A percentile compares a stretch with the other conserved stretches of the same genome.
These are phyloP conservation scores for Callosobruchus maculatus DNA, from an alignment of 2,888 invertebrate genomes.

Conservation along the genomic window DNA sequence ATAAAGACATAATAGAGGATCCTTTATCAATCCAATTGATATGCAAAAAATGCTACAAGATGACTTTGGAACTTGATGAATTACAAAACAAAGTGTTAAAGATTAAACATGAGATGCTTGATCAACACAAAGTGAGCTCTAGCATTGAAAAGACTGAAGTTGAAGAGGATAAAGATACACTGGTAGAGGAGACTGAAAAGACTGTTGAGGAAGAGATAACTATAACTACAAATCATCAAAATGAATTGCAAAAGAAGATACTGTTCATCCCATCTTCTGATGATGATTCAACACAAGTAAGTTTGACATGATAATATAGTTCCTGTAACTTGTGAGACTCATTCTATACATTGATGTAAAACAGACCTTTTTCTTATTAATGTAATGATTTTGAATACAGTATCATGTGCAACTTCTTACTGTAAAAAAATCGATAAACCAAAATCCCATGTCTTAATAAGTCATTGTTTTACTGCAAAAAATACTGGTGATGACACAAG, in stretches of 20 bases:
- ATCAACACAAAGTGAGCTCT: slow-evolving; percentile 8
- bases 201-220: slow-evolving; percentile 19
- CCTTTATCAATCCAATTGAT: slow-evolving; percentile 56
- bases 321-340: not conserved
- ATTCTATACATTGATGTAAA: no score
- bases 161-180: slow-evolving; percentile 16
- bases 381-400: no score
- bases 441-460: no score
- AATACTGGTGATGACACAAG: no score
- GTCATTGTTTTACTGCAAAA: no score
- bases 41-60: slow-evolving; percentile 66
- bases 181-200: slow-evolving; percentile 17
- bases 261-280: slow-evolving; percentile 46
- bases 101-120: slow-evolving; percentile 53
- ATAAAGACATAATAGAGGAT: slow-evolving; percentile 52
- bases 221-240: slow-evolving; percentile 26
- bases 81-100: slow-evolving; percentile 52
- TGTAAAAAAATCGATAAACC: no score
- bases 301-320: not conserved
- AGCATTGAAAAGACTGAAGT: slow-evolving; percentile 38
- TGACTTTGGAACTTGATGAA: slow-evolving; percentile 61
- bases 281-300: slow-evolving; percentile 35
- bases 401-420: no score
- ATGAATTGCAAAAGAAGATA: slow-evolving; percentile 41
- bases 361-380: no score